A percentile compares a stretch with the other conserved stretches of the same genome.
These are phyloP conservation scores for Isaurus tuberculatus DNA, from an alignment of 92 coral and sea anemone species.

Conservation along the genomic window DNA sequence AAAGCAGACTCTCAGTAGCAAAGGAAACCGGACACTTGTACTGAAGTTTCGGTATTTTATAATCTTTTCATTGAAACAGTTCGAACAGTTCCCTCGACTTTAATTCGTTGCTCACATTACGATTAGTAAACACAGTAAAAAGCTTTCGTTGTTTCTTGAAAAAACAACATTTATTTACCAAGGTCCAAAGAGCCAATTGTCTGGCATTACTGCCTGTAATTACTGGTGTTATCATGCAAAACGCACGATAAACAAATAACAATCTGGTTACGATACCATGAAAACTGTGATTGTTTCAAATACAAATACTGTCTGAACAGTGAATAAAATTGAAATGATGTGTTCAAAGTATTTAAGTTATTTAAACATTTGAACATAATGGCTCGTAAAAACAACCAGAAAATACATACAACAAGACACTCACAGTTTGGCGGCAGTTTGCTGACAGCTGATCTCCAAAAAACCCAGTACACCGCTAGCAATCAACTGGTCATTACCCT, in stretches of 20 bases:
- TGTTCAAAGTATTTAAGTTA: background rate
- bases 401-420: background rate
- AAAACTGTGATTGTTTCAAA: constrained; percentile 43
- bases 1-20: no score
- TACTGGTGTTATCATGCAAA: constrained; percentile 24
- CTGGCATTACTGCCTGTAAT: constrained; percentile 2
- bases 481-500: constrained; percentile 32
- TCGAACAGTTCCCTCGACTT: background rate
- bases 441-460: constrained; percentile 35
- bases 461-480: constrained; percentile 10
- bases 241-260: constrained; percentile 19
- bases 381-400: background rate
- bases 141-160: background rate
- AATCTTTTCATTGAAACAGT: no score
- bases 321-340: background rate
- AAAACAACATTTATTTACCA: background rate
- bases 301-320: background rate
- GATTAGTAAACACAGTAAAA: background rate
- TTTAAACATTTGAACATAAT: background rate
- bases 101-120: background rate
- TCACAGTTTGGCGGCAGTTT: constrained; percentile 40
- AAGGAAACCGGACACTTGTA: no score
- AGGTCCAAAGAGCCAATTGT: background rate
- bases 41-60: no score
- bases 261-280: constrained; percentile 34